These are phyloP conservation scores for Chondrilla cf. caribensis DNA, from an alignment of 37 sponge, comb jelly and placozoan genomes.

Conservation along the genomic window DNA sequence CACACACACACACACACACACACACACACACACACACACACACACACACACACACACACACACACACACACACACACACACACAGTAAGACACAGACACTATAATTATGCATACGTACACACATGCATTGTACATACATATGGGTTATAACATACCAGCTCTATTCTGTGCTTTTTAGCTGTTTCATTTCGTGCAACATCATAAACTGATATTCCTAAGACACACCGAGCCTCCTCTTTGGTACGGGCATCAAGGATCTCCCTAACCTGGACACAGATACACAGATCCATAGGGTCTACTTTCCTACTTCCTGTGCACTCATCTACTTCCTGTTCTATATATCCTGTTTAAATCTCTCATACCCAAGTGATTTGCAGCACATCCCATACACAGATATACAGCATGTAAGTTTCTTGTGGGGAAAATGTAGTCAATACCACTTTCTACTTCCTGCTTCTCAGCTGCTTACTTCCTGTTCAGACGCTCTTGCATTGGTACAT, in stretches of 20 bases:
- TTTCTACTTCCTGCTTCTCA: neutral
- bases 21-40: constrained; percentile 22
- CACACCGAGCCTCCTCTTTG: constrained; percentile 64
- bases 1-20: constrained; percentile 19
- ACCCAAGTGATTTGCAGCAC: too few species aligned
- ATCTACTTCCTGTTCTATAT: too few species aligned
- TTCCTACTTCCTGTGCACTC: neutral
- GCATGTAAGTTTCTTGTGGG: too few species aligned
- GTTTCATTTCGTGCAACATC: constrained; percentile 90
- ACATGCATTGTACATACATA: too few species aligned
- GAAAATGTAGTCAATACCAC: too few species aligned
- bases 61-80: constrained; percentile 39
- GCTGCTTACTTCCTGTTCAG: constrained; percentile 72
- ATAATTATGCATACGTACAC: constrained; percentile 6
- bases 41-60: constrained; percentile 17
- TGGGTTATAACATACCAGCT: constrained; percentile 49
- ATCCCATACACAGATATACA: too few species aligned
- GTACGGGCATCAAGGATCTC: constrained; percentile 47
- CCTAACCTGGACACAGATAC: constrained; percentile 20
- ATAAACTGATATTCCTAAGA: constrained; percentile 79
- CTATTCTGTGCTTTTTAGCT: constrained; percentile 72
- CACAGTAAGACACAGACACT: constrained; percentile 28
- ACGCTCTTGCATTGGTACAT: constrained; percentile 46
- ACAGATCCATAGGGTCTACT: neutral
- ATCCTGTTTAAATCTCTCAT: too few species aligned